Conservation (phyloP, 1,140 invertebrate genomes). For the Brachionus paranguensis region DNA sequence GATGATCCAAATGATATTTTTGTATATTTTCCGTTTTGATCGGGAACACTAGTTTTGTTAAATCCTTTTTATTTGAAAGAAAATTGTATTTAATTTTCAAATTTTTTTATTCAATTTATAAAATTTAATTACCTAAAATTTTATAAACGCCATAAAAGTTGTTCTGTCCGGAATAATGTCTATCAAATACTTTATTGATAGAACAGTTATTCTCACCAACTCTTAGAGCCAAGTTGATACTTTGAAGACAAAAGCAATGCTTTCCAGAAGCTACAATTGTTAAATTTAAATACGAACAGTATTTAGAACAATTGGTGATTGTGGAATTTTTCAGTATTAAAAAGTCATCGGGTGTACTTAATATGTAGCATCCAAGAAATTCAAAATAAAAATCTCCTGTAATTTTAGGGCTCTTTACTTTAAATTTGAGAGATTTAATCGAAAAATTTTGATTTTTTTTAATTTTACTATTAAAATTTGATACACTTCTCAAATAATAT, state of each 20-base stretch:
- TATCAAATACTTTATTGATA: background rate
- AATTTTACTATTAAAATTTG: background rate
- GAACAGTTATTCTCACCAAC: background rate
- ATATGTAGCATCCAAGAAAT: background rate
- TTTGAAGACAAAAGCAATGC: background rate
- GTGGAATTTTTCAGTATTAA: background rate
- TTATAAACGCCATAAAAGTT: background rate
- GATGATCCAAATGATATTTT: background rate
- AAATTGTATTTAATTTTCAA: background rate
- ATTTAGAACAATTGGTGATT: background rate
- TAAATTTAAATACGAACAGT: background rate
- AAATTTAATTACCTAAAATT: background rate
- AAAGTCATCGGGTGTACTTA: background rate
- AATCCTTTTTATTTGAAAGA: background rate
- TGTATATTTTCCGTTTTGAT: background rate
- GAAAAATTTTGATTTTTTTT: background rate
- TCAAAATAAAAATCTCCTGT: background rate
- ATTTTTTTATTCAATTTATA: background rate
- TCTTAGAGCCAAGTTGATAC: background rate
- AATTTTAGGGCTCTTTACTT: background rate
- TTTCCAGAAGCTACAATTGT: background rate
- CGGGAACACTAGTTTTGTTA: background rate
- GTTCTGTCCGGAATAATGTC: background rate
- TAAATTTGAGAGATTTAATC: background rate
- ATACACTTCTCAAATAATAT: background rate